phyloP scores from a whole-genome alignment of 1,140 invertebrate species.

The Trachymyrmex cornetzi region DNA sequence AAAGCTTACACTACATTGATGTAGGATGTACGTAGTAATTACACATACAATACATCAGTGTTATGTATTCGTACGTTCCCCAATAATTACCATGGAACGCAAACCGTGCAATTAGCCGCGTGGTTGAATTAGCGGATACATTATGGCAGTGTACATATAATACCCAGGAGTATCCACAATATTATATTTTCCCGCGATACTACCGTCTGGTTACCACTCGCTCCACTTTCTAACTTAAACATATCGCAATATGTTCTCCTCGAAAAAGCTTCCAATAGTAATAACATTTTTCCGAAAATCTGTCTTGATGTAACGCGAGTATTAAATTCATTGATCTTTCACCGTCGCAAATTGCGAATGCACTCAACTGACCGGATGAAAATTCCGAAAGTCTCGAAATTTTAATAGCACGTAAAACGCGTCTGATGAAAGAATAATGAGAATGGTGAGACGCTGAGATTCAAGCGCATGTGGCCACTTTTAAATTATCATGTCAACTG shows the following conservation, averaged over 20 bases:
- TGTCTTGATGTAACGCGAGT: background rate
- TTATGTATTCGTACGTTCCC: background rate
- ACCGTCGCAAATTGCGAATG: background rate
- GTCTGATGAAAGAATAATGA: slow-evolving; percentile 34
- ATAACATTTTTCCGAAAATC: background rate
- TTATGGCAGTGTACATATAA: background rate
- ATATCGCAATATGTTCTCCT: background rate
- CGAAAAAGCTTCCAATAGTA: background rate
- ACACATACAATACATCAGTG: slow-evolving; percentile 4
- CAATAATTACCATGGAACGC: slow-evolving; percentile 46
- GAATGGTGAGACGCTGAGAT: slow-evolving; percentile 12
- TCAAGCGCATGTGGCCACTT: slow-evolving; percentile 35
- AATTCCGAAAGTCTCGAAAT: background rate
- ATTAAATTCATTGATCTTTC: background rate
- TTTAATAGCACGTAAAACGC: slow-evolving; percentile 28
- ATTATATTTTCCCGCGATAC: slow-evolving; percentile 8
- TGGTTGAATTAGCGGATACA: slow-evolving; percentile 36
- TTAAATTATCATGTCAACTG: slow-evolving; percentile 62
- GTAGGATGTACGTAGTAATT: background rate
- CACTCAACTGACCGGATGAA: background rate
- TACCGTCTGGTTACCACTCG: background rate
- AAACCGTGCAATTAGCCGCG: slow-evolving; percentile 41
- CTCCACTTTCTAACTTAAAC: slow-evolving; percentile 6
- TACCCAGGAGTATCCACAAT: background rate
- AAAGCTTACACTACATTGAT: background rate